A percentile compares a stretch with the other conserved stretches of the same genome.
These are phyloP conservation scores for Dichetophora obliterata DNA, from an alignment of 2,888 invertebrate genomes.

Conservation along the genomic window DNA sequence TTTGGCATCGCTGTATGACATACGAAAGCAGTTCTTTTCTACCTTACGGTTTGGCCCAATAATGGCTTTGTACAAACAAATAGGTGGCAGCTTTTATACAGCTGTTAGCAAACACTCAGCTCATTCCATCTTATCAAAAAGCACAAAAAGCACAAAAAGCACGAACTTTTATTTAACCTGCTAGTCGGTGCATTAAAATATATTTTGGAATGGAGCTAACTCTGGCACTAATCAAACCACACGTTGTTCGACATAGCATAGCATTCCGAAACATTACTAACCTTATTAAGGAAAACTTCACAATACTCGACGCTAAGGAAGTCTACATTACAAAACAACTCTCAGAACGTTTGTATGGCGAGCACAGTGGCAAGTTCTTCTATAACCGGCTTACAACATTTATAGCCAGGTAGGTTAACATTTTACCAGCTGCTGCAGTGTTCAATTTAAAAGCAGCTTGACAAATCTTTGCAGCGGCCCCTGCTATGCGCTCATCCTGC, in stretches of 20 bases:
- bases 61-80: too few relatives aligned
- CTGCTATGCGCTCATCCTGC: constrained; percentile 84
- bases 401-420: constrained; percentile 78
- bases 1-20: too few relatives aligned
- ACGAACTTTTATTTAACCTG: too few relatives aligned
- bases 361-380: constrained; percentile 87
- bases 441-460: too few relatives aligned
- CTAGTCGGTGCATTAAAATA: neutral
- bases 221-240: constrained; percentile 89
- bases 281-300: constrained; percentile 79
- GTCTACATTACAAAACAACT: constrained; percentile 74
- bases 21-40: too few relatives aligned
- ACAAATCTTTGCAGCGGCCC: constrained; percentile 76
- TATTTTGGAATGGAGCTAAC: constrained; percentile 76
- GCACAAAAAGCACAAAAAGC: too few relatives aligned
- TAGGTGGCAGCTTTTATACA: too few relatives aligned
- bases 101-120: too few relatives aligned
- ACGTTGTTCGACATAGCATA: constrained; percentile 82
- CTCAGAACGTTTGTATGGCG: constrained; percentile 83
- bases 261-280: constrained; percentile 78
- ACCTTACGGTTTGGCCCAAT: too few relatives aligned
- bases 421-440: too few relatives aligned
- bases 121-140: too few relatives aligned
- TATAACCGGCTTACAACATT: constrained; percentile 84
- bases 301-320: constrained; percentile 79